A percentile compares a stretch with the other conserved stretches of the same genome.
Evolutionary conservation across 2,888 invertebrate genomes (phyloP).

Genomic region (Gastracanthus pulcherrimus): DNA sequence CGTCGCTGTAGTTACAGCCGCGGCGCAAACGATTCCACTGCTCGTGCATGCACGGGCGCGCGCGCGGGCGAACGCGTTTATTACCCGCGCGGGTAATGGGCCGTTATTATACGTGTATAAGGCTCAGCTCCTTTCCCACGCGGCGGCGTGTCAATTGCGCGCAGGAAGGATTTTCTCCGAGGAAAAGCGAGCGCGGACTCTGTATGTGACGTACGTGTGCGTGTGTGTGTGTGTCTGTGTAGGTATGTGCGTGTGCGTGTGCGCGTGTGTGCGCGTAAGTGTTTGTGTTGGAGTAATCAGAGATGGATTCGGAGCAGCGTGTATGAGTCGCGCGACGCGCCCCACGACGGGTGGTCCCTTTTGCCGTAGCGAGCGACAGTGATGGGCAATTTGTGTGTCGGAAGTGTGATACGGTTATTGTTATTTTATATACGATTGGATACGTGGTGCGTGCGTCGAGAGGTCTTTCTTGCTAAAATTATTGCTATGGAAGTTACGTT

Average conservation of each 20-base stretch:
- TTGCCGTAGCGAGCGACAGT: neutral
- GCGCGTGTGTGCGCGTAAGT: neutral
- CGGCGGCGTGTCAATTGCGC: neutral
- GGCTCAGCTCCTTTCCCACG: neutral
- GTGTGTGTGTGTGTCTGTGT: neutral
- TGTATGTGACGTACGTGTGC: neutral
- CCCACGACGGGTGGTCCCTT: slow-evolving; percentile 16
- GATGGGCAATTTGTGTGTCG: slow-evolving; percentile 2
- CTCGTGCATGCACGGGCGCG: neutral
- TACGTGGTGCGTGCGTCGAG: neutral
- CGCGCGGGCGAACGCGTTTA: slow-evolving; percentile 20
- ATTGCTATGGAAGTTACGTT: too few relatives aligned
- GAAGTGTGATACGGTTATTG: neutral
- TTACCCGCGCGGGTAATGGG: slow-evolving; percentile 25
- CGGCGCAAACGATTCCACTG: neutral
- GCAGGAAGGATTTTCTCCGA: neutral
- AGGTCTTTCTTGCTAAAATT: too few relatives aligned
- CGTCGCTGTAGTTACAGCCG: neutral
- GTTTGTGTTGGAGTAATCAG: slow-evolving; percentile 1
- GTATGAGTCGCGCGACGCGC: slow-evolving; percentile 4
- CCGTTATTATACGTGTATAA: slow-evolving; percentile 17
- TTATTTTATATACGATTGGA: too few relatives aligned
- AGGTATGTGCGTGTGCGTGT: neutral
- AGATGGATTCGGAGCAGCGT: neutral
- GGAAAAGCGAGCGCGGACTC: neutral